Conservation (phyloP, 2,888 invertebrate genomes). For the Podabrus alpinus region DNA sequence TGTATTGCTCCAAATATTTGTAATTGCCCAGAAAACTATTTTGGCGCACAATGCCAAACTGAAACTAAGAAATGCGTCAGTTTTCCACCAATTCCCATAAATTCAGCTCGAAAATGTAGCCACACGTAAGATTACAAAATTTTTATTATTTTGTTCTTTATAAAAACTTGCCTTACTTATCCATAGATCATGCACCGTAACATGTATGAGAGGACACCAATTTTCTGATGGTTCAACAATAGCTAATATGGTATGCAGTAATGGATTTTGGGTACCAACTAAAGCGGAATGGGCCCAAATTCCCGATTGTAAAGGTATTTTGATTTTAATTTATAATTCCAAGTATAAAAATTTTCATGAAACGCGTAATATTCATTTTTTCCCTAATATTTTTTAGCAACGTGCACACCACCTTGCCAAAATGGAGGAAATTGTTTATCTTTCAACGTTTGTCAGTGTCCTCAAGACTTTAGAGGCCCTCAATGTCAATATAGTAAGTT, state of each 20-base stretch:
- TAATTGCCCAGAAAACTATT: slow-evolving; percentile 72
- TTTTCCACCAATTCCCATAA: slow-evolving; percentile 67
- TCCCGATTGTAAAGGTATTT: slow-evolving; percentile 72
- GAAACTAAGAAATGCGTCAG: slow-evolving; percentile 73
- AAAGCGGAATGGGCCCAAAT: slow-evolving; percentile 65
- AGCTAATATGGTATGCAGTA: slow-evolving; percentile 69
- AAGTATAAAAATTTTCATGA: neutral
- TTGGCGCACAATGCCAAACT: slow-evolving; percentile 75
- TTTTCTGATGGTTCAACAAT: slow-evolving; percentile 74
- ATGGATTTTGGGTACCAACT: slow-evolving; percentile 73
- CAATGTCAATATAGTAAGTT: slow-evolving; percentile 71
- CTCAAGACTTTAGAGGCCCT: slow-evolving; percentile 69
- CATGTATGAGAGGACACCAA: slow-evolving; percentile 67
- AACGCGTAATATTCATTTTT: too few relatives aligned
- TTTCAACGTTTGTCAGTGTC: slow-evolving; percentile 78
- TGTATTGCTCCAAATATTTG: slow-evolving; percentile 78
- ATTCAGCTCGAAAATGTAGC: slow-evolving; percentile 66
- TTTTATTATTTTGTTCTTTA: neutral
- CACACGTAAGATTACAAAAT: slow-evolving; percentile 60
- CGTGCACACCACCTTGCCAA: slow-evolving; percentile 72
- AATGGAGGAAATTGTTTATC: slow-evolving; percentile 84
- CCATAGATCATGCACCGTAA: slow-evolving; percentile 67
- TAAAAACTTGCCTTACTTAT: neutral
- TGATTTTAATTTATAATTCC: slow-evolving; percentile 40
- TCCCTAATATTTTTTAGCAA: slow-evolving; percentile 57